Percentiles rank a stretch among this genome's conserved stretches.
phyloP scores from a whole-genome alignment of 1,140 invertebrate species.

The Drosophila carrolli region DNA sequence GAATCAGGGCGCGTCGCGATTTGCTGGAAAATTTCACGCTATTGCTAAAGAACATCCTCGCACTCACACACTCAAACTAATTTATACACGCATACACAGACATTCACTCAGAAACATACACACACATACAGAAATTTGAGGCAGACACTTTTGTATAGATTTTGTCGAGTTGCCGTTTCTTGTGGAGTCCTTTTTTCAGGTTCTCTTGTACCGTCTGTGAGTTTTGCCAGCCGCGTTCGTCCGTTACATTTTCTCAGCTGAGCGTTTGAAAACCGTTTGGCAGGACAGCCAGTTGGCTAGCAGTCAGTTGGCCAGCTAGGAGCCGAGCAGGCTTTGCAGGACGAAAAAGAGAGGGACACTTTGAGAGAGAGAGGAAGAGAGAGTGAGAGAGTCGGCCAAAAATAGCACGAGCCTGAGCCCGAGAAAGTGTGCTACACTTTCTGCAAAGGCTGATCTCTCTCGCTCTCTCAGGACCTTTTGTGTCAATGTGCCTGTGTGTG shows the following conservation, averaged over 20 bases:
- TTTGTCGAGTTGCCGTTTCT: conserved; percentile 55
- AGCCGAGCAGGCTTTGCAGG: conserved; percentile 38
- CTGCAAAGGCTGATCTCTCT: conserved; percentile 51
- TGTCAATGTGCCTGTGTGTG: conserved; percentile 3
- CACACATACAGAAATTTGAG: conserved; percentile 16
- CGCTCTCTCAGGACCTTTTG: conserved; percentile 11
- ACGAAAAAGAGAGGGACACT: conserved; percentile 1
- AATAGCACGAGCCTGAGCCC: conserved; percentile 47
- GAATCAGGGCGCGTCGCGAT: conserved; percentile 52
- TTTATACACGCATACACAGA: conserved; percentile 53
- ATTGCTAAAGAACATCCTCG: conserved; percentile 30
- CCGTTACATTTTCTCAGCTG: conserved; percentile 79
- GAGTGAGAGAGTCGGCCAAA: conserved; percentile 43
- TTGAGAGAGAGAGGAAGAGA: conserved; percentile 1
- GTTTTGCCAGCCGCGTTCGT: conserved; percentile 62
- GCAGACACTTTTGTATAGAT: conserved; percentile 59
- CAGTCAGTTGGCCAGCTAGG: conserved; percentile 57
- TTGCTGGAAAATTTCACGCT: conserved; percentile 45
- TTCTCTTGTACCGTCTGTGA: conserved; percentile 43
- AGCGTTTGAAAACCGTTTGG: conserved; percentile 75
- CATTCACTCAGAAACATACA: conserved; percentile 22
- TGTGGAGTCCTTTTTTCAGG: conserved; percentile 43
- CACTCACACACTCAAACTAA: conserved; percentile 43
- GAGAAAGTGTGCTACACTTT: conserved; percentile 57
- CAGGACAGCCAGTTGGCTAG: conserved; percentile 48